Evolutionary conservation across 2,888 invertebrate species (phyloP), one percentile per base, ranked within the genome.

Genomic region (Tanypteryx hageni): DNA sequence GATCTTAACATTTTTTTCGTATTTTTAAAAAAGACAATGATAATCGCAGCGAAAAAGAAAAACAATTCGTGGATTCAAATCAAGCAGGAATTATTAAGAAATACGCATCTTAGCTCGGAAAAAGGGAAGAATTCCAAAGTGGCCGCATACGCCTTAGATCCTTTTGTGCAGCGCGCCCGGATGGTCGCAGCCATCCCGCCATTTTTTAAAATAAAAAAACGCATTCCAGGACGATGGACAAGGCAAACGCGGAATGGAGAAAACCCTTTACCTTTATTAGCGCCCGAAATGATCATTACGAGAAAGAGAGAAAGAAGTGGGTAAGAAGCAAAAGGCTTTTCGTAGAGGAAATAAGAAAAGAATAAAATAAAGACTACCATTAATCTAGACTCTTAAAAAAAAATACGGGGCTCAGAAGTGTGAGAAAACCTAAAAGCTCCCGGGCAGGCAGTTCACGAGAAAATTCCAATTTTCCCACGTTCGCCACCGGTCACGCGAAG

Each of bases 391-490:
- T 76, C 76, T 76, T 76, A 22, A 5, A 44, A 44, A 44, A 44
- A 76, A 76, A 76, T 76, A 76, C 76, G 76, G 76, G 76, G 27
- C 22, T 27, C 76, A 27, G 76, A 76, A 76, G 76, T 76, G 76
- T 27, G 76, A 76, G 76, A 76, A 76, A 76, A 76, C 76, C 76
- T 76, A 76, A 76, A 76, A 76, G 76, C 76, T 76, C 76, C 27
- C 22, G 76, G 76, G 76, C 13, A 76, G 27, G 76, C 76, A n/a
- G 68, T 68, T 68, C 22, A 18, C 22, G 76, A 76, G 76, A 76
- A 76, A 76, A 76, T 27, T 76, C 76, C 76, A 76, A 76, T 76
- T 76, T 76, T 76, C 76, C 76, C 76, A 76, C 76, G 76, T 76
- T 22, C 76, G 76, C 76, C 76, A 76, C 22, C 76, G 76, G 76